These are phyloP conservation scores for Eulemur rufifrons DNA, from an alignment of 2,113 vertebrate genomes.

Conservation along the genomic window DNA sequence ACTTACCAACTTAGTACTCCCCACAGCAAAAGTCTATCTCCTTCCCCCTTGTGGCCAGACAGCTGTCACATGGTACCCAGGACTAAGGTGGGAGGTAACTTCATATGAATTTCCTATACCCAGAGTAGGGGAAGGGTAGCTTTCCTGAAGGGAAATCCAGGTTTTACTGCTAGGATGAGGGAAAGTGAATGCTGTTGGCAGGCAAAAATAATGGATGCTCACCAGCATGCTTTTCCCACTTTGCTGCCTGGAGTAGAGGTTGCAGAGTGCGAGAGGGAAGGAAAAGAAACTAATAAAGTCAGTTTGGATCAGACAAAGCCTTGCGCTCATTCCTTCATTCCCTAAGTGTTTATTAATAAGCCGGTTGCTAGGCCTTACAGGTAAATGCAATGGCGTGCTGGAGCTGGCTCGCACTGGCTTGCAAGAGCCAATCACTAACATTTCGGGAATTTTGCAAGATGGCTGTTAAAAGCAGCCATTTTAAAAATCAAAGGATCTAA, in stretches of 20 bases:
- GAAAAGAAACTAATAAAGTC: not conserved
- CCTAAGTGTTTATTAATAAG: not conserved
- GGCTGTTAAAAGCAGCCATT: not conserved
- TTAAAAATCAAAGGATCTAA: not conserved
- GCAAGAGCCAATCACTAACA: not conserved
- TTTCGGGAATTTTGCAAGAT: not conserved
- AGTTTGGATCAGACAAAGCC: not conserved
- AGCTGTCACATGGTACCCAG: not conserved
- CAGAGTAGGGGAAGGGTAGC: not conserved
- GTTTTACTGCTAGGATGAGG: not conserved
- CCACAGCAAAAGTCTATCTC: not conserved
- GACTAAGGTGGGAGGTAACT: not conserved
- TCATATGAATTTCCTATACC: not conserved
- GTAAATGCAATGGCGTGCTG: not conserved
- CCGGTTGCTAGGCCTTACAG: not conserved
- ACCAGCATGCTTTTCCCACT: not conserved
- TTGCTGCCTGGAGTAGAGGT: no score
- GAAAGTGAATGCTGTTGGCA: not conserved
- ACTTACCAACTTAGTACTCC: not conserved
- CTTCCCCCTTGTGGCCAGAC: not conserved
- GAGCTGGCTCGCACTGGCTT: not conserved
- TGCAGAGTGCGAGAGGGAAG: rapidly evolving
- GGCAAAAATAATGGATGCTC: not conserved
- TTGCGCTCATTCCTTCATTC: not conserved
- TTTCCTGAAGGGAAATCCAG: not conserved